These are phyloP conservation scores for Gorsachius goisagi DNA, from an alignment of 2,113 vertebrate species.

Conservation along the genomic window DNA sequence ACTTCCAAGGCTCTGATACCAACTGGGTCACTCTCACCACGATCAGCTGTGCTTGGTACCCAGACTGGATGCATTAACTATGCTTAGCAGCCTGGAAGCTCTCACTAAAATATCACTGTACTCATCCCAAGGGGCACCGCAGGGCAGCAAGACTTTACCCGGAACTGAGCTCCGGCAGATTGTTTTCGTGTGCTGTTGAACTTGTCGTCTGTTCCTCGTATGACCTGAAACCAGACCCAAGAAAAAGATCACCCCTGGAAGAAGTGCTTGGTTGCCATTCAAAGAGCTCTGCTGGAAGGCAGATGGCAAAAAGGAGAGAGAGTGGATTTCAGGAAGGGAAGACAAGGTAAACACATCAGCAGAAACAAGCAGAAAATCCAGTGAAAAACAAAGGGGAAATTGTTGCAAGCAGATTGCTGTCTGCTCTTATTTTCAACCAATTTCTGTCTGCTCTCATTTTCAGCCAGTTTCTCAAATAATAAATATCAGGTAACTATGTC, in stretches of 20 bases:
- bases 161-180: constrained; percentile 79
- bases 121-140: not conserved
- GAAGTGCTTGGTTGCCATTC: not conserved
- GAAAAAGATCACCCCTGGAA: not conserved
- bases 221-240: constrained; percentile 23
- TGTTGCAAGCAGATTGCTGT: not conserved
- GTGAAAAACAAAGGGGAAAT: not conserved
- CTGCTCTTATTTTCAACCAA: not conserved
- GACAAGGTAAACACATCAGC: not conserved
- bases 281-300: not conserved
- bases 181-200: constrained; percentile 78
- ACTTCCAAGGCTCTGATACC: not conserved
- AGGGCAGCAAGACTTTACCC: constrained; percentile 54
- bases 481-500: not conserved
- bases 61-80: not conserved
- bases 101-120: not conserved
- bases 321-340: not conserved
- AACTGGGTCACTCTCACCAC: not conserved
- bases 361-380: not conserved
- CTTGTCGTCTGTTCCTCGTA: constrained; percentile 50
- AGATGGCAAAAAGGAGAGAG: not conserved
- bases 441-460: not conserved
- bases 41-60: not conserved
- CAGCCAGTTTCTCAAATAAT: not conserved
- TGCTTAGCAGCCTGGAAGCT: not conserved